Evolutionary conservation across 2,797 vertebrate genomes (phyloP).

Genomic region (Xyrichtys novacula): DNA sequence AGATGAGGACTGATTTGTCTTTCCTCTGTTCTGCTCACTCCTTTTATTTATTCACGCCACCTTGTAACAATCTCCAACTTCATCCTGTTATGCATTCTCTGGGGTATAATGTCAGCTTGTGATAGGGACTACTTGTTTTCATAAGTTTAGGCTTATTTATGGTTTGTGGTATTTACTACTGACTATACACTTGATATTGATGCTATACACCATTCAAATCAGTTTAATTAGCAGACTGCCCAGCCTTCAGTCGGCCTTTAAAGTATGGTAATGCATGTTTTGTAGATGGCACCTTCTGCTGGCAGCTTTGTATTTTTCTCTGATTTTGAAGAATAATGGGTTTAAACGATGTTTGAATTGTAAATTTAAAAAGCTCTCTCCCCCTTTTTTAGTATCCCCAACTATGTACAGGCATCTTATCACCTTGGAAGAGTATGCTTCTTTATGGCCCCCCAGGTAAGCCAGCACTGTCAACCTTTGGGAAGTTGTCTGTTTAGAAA

Average conservation of each 20-base stretch:
- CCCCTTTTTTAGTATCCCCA: constrained; percentile 89
- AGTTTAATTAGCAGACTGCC: constrained; percentile 33
- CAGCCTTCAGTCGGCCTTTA: constrained; percentile 21
- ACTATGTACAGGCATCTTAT: constrained; percentile 94
- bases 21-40: constrained; percentile 40
- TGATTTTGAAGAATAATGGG: constrained; percentile 1
- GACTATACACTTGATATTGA: no score
- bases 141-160: constrained; percentile 56
- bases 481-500: neutral
- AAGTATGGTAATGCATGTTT: constrained; percentile 6
- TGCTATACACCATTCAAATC: constrained; percentile 22
- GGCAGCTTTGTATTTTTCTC: neutral
- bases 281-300: constrained; percentile 8
- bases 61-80: constrained; percentile 22
- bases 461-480: neutral
- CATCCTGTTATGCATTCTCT: constrained; percentile 67
- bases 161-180: no score
- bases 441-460: constrained; percentile 95
- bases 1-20: constrained; percentile 74
- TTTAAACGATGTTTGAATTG: neutral
- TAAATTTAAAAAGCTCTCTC: constrained; percentile 5
- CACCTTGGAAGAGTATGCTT: constrained; percentile 95
- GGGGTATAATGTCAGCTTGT: constrained; percentile 69
- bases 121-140: constrained; percentile 57
- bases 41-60: constrained; percentile 52